Conservation (phyloP, 2,888 invertebrate genomes). For the Scelioninae gen. 1 region DNA sequence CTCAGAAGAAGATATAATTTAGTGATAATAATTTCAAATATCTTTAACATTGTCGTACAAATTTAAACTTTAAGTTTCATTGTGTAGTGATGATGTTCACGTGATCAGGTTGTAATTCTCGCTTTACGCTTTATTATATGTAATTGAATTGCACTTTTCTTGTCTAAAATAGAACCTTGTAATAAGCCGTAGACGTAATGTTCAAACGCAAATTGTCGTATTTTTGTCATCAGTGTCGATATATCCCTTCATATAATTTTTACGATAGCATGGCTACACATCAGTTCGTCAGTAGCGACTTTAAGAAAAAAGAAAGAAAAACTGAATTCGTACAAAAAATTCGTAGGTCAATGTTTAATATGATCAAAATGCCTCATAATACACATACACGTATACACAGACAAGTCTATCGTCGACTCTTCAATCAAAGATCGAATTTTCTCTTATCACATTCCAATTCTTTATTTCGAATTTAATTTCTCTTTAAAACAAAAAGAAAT, state of each 20-base stretch:
- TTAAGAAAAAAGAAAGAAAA: slow-evolving; percentile 5
- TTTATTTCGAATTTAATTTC: not conserved
- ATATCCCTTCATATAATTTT: slow-evolving; percentile 65
- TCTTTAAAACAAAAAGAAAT: not conserved
- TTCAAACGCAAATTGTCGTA: slow-evolving; percentile 73
- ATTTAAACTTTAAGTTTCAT: too few relatives aligned
- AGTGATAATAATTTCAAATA: too few relatives aligned
- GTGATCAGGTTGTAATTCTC: slow-evolving; percentile 16
- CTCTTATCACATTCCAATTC: not conserved
- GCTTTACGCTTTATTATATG: slow-evolving; percentile 14
- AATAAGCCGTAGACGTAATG: slow-evolving; percentile 76
- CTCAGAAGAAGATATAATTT: too few relatives aligned
- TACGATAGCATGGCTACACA: slow-evolving; percentile 59
- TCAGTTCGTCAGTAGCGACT: slow-evolving; percentile 30
- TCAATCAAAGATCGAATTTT: slow-evolving; percentile 78
- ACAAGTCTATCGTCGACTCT: slow-evolving; percentile 84
- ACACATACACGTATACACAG: slow-evolving; percentile 24
- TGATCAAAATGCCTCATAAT: slow-evolving; percentile 5
- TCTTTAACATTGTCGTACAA: too few relatives aligned
- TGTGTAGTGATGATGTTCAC: not conserved
- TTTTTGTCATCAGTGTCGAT: slow-evolving; percentile 70
- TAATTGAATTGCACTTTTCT: slow-evolving; percentile 72
- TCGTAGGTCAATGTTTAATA: slow-evolving; percentile 9
- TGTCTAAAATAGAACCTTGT: slow-evolving; percentile 79
- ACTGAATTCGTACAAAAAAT: not conserved